Conservation (phyloP, 2,797 vertebrate genomes). For the Pipistrellus pygmaeus region DNA sequence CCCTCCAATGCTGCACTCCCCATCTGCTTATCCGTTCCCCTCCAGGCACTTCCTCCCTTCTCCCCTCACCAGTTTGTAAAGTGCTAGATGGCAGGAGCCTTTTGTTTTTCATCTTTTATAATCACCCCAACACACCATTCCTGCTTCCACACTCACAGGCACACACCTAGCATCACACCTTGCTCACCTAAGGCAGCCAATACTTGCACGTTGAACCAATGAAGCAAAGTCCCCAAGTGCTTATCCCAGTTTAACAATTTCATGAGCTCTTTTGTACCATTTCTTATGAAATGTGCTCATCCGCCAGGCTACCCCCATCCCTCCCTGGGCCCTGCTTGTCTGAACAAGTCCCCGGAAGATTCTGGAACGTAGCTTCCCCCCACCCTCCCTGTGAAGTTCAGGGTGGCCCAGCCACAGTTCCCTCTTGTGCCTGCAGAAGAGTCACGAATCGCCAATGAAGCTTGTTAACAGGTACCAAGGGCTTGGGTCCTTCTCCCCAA, state of each 20-base stretch:
- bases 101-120: neutral
- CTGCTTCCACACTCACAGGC: neutral
- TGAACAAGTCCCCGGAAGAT: neutral
- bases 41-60: neutral
- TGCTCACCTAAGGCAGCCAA: neutral
- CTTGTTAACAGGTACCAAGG: neutral
- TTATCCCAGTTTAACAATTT: neutral
- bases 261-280: neutral
- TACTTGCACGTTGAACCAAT: neutral
- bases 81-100: neutral
- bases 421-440: neutral
- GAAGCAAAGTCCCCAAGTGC: neutral
- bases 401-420: neutral
- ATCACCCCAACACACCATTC: neutral
- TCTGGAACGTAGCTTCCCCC: neutral
- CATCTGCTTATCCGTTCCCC: too few relatives aligned
- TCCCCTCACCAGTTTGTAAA: neutral
- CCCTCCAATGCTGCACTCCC: too few relatives aligned
- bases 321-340: neutral
- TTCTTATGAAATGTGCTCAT: neutral
- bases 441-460: neutral
- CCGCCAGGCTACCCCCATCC: fast-evolving
- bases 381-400: neutral
- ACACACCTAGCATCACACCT: too few relatives aligned
- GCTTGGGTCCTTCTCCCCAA: neutral